A percentile compares a stretch with the other conserved stretches of the same genome.
Evolutionary conservation across 2,113 vertebrate species (phyloP).

Genomic region (Condylura cristata): DNA sequence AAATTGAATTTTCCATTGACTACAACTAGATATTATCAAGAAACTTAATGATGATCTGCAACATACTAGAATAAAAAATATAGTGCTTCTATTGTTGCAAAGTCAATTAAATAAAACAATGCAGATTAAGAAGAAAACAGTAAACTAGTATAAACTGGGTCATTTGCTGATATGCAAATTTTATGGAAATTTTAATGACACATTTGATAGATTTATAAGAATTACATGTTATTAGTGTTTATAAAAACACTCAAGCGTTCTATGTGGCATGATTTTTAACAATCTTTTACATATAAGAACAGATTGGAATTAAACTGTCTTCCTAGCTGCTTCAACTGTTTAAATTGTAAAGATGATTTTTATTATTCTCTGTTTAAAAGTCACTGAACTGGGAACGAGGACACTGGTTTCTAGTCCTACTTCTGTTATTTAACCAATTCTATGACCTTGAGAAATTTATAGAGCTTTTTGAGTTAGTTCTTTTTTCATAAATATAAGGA

Average conservation of each 20-base stretch:
- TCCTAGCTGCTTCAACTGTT: constrained; percentile 52
- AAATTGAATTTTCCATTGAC: constrained; percentile 46
- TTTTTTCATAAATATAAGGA: constrained; percentile 33
- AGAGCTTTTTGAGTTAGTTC: neutral
- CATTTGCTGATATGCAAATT: constrained; percentile 65
- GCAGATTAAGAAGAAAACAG: constrained; percentile 21
- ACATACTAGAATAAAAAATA: constrained; percentile 20
- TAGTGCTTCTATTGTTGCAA: neutral
- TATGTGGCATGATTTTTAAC: constrained; percentile 63
- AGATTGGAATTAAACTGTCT: constrained; percentile 63
- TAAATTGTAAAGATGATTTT: constrained; percentile 55
- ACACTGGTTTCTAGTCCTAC: constrained; percentile 13
- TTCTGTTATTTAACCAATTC: neutral
- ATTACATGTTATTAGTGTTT: constrained; percentile 56
- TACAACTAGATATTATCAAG: neutral
- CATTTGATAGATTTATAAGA: constrained; percentile 61
- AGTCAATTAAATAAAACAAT: constrained; percentile 43
- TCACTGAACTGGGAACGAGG: constrained; percentile 1
- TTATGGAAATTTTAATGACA: constrained; percentile 67
- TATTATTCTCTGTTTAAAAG: constrained; percentile 49
- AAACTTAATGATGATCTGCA: constrained; percentile 50
- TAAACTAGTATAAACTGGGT: constrained; percentile 34
- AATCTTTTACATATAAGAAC: constrained; percentile 54
- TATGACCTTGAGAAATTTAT: neutral
- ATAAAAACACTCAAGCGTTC: constrained; percentile 38